These are phyloP conservation scores for Heliconius hortense DNA, from an alignment of 2,888 invertebrate genomes.

Conservation along the genomic window DNA sequence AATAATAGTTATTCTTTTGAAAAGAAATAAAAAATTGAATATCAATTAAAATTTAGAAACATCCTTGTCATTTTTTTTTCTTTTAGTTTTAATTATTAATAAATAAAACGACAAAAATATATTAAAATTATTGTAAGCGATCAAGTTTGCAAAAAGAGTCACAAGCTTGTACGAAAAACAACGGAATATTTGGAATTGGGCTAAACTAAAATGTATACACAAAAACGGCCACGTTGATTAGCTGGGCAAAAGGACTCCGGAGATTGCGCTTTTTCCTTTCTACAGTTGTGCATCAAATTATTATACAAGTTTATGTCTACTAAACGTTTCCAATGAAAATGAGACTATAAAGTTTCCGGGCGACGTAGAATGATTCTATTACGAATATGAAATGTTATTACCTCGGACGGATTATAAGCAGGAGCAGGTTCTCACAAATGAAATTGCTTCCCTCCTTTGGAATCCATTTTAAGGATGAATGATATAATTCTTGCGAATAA, in stretches of 20 bases:
- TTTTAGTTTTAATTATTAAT: neutral
- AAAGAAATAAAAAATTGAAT: neutral
- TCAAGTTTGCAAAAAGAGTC: neutral
- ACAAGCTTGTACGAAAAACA: neutral
- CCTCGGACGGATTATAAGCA: conserved; percentile 81
- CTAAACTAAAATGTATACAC: conserved; percentile 50
- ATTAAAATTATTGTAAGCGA: neutral
- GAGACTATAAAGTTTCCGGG: conserved; percentile 81
- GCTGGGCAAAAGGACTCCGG: conserved; percentile 60
- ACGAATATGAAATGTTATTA: conserved; percentile 83
- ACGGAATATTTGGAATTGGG: neutral
- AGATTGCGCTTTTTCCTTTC: conserved; percentile 66
- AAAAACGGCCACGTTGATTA: conserved; percentile 60
- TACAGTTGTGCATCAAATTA: conserved; percentile 72
- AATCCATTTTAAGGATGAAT: conserved; percentile 81
- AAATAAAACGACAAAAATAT: neutral
- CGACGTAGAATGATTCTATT: conserved; percentile 81
- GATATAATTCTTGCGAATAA: conserved; percentile 78
- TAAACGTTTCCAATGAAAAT: conserved; percentile 81
- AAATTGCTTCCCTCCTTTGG: conserved; percentile 80
- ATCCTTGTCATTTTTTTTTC: neutral
- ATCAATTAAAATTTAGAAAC: neutral
- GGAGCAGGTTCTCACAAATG: conserved; percentile 80
- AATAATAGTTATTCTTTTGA: neutral
- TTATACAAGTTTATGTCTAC: conserved; percentile 79